Evolutionary conservation across 2,113 vertebrate genomes (phyloP).

Genomic region (Ibidorhyncha struthersii): DNA sequence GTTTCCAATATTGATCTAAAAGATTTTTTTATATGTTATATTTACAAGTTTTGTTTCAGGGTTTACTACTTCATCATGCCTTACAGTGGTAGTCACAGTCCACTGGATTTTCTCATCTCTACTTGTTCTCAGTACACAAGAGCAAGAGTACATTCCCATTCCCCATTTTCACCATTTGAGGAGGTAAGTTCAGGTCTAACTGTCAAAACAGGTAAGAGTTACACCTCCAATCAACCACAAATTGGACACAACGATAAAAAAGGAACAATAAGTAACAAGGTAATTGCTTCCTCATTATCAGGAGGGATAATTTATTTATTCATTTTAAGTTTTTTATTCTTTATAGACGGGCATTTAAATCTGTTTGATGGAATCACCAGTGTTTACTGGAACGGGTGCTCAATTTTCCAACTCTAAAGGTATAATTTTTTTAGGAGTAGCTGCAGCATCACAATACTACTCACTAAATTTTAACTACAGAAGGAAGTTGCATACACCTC

Average conservation of each 20-base stretch:
- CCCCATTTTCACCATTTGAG: background rate
- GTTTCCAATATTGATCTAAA: too few relatives aligned
- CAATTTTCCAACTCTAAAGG: background rate
- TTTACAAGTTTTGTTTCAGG: background rate
- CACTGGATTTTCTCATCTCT: background rate
- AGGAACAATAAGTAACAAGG: background rate
- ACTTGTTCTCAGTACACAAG: background rate
- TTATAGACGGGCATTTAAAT: background rate
- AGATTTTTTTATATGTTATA: background rate
- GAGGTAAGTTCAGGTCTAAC: background rate
- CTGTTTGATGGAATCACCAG: background rate
- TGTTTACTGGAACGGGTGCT: background rate
- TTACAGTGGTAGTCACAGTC: background rate
- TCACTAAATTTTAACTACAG: background rate
- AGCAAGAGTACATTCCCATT: background rate
- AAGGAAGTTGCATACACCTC: background rate
- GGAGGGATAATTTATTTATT: background rate
- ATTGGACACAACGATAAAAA: background rate
- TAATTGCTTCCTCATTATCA: background rate
- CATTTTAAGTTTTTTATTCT: background rate
- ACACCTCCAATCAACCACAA: background rate
- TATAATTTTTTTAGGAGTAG: background rate
- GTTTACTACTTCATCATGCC: background rate
- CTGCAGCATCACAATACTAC: background rate
- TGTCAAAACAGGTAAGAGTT: background rate